These are phyloP conservation scores for Amazona vittata DNA, from an alignment of 2,113 vertebrate genomes.

Conservation along the genomic window DNA sequence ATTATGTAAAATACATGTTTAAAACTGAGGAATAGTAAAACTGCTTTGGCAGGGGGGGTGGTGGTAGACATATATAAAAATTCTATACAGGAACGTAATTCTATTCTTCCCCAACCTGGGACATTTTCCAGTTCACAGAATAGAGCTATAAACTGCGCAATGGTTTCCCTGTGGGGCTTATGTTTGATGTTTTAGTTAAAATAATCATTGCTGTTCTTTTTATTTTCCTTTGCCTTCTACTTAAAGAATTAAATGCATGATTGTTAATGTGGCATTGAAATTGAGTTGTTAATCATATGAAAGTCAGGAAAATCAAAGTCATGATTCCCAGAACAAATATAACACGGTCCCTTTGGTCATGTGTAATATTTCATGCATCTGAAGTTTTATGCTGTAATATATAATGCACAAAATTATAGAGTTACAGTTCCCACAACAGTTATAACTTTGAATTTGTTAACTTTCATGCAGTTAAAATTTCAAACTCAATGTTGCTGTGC, in stretches of 20 bases:
- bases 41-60: neutral
- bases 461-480: slow-evolving; percentile 45
- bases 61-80: neutral
- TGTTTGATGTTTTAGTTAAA: slow-evolving; percentile 29
- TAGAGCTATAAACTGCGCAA: neutral
- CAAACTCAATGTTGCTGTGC: neutral
- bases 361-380: slow-evolving; percentile 42
- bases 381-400: slow-evolving; percentile 46
- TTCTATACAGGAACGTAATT: neutral
- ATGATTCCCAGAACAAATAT: slow-evolving; percentile 41
- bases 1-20: neutral
- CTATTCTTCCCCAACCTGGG: neutral
- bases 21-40: neutral
- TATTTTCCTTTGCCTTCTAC: slow-evolving; percentile 15
- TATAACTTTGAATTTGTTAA: slow-evolving; percentile 37
- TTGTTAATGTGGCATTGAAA: slow-evolving; percentile 37
- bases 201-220: slow-evolving; percentile 19
- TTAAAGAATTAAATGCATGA: slow-evolving; percentile 43
- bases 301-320: slow-evolving; percentile 41
- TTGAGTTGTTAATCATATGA: slow-evolving; percentile 33
- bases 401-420: neutral
- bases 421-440: slow-evolving; percentile 28
- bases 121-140: neutral
- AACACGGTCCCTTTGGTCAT: slow-evolving; percentile 6
- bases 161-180: neutral